A percentile compares a stretch with the other conserved stretches of the same genome.
Evolutionary conservation across 2,113 vertebrate species (phyloP).

Genomic region (Mobula hypostoma): DNA sequence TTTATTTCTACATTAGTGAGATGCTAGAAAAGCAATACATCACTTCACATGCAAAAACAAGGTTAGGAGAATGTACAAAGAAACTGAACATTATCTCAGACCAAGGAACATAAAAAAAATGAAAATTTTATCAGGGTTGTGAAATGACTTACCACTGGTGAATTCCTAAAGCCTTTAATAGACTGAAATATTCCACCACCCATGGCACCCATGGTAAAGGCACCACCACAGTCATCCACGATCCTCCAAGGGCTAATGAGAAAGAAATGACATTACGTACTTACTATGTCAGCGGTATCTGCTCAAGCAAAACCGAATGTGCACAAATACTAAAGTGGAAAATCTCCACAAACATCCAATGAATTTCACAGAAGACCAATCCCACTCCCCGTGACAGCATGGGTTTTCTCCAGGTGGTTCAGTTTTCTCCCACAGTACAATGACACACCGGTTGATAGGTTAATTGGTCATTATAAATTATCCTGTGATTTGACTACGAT

Average conservation of each 20-base stretch:
- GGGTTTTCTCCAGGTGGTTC: too few relatives aligned
- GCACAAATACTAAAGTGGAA: not conserved
- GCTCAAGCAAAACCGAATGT: not conserved
- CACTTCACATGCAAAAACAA: not conserved
- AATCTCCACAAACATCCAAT: not conserved
- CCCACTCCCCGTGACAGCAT: too few relatives aligned
- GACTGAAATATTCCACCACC: constrained; percentile 94
- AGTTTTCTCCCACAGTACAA: too few relatives aligned
- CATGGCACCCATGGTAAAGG: constrained; percentile 93
- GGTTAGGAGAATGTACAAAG: too few relatives aligned
- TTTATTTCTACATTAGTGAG: not conserved
- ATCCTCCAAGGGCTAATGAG: constrained; percentile 86
- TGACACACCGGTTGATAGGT: too few relatives aligned
- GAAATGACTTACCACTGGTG: constrained; percentile 74
- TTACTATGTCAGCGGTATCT: not conserved
- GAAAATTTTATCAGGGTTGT: not conserved
- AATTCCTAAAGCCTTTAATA: constrained; percentile 89
- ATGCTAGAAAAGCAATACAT: not conserved
- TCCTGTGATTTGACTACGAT: too few relatives aligned
- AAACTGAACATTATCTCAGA: too few relatives aligned
- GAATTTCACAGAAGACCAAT: not conserved
- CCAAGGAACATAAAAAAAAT: not conserved
- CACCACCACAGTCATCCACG: constrained; percentile 92
- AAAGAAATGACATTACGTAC: fast-evolving
- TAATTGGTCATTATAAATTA: too few relatives aligned